Conservation (phyloP, 2,888 invertebrate genomes). For the Azorinus chamasolen region DNA sequence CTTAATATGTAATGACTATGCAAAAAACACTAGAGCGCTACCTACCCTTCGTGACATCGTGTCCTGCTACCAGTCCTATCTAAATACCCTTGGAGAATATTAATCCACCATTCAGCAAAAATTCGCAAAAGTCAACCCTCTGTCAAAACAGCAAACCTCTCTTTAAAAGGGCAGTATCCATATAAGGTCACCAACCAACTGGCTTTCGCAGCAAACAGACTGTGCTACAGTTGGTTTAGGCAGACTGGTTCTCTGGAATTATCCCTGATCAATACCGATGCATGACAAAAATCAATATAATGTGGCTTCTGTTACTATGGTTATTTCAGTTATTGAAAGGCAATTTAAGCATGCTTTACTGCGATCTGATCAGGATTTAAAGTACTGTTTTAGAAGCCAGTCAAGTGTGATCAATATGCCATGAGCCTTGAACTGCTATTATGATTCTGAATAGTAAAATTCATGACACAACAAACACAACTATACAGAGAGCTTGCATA, state of each 20-base stretch:
- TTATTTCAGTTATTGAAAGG: slow-evolving; percentile 4
- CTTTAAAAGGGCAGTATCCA: slow-evolving; percentile 40
- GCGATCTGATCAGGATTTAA: too few species aligned
- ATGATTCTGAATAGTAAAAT: too few species aligned
- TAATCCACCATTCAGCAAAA: slow-evolving; percentile 42
- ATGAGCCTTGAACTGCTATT: too few species aligned
- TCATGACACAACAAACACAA: too few species aligned
- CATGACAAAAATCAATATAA: slow-evolving; percentile 60
- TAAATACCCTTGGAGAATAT: background rate
- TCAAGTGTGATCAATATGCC: too few species aligned
- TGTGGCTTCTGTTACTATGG: slow-evolving; percentile 54
- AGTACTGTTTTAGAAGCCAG: too few species aligned
- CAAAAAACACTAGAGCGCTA: background rate
- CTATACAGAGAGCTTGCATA: too few species aligned
- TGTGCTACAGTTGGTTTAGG: slow-evolving; percentile 65
- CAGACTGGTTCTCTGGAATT: slow-evolving; percentile 51
- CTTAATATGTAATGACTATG: background rate
- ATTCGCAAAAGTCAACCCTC: background rate
- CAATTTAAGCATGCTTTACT: too few species aligned
- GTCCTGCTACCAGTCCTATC: background rate
- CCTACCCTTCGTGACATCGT: slow-evolving; percentile 61
- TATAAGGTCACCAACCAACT: slow-evolving; percentile 55
- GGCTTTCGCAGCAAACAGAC: slow-evolving; percentile 50
- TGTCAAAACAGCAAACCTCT: slow-evolving; percentile 9
- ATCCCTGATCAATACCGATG: slow-evolving; percentile 55